Conservation (phyloP, 2,797 vertebrate genomes). For the Falco berigora region DNA sequence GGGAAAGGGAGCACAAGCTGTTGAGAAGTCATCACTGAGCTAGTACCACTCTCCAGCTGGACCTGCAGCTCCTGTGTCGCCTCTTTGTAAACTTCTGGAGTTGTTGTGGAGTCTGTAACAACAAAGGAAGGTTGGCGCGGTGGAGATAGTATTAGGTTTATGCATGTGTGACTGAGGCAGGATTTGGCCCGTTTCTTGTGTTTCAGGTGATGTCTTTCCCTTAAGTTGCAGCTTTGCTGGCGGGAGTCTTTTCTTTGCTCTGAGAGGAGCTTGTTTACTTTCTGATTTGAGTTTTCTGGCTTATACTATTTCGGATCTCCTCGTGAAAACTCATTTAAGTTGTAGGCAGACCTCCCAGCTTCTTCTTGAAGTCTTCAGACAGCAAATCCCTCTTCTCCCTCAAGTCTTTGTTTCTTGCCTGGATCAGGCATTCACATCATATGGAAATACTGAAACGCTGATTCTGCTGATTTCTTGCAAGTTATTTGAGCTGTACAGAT, state of each 20-base stretch:
- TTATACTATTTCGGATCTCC: not conserved
- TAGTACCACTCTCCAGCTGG: not conserved
- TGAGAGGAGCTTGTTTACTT: not conserved
- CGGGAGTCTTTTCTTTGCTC: not conserved
- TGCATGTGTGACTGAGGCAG: not conserved
- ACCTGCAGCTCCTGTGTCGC: not conserved
- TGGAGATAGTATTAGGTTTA: not conserved
- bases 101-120: not conserved
- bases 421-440: not conserved
- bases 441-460: not conserved
- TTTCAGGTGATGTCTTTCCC: not conserved
- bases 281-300: not conserved
- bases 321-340: not conserved
- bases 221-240: not conserved
- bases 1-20: not conserved
- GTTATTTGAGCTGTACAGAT: not conserved
- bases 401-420: not conserved
- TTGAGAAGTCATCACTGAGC: not conserved
- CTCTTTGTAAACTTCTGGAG: not conserved
- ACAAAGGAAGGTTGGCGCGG: not conserved
- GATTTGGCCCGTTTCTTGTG: not conserved
- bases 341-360: not conserved
- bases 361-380: constrained; percentile 3
- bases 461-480: not conserved
- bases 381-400: not conserved